Evolutionary conservation across 2,888 invertebrate species (phyloP).

Genomic region (Macropis europaea): DNA sequence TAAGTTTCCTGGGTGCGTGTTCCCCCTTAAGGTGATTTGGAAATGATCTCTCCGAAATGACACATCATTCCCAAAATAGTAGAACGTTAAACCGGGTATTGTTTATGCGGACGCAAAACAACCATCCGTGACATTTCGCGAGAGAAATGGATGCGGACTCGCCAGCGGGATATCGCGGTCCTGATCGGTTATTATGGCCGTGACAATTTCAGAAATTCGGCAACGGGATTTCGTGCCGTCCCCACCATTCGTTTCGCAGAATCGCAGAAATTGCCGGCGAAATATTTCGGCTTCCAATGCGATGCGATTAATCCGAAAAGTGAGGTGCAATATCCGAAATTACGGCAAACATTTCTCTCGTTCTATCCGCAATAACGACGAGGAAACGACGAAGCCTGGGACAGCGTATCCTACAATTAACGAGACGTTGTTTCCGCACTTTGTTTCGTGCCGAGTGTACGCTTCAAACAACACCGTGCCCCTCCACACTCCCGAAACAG

Average conservation of each 20-base stretch:
- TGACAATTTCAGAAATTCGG: conserved; percentile 9
- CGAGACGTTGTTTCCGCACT: conserved; percentile 43
- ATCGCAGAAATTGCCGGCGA: conserved; percentile 34
- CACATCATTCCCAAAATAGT: too few species aligned
- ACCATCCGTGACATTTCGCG: too few species aligned
- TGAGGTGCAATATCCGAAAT: conserved; percentile 56
- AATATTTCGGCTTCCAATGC: conserved; percentile 49
- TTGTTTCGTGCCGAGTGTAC: conserved; percentile 4
- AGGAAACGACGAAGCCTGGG: conserved; percentile 39
- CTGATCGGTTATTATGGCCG: background rate
- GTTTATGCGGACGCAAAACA: too few species aligned
- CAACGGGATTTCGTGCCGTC: background rate
- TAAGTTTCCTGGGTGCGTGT: too few species aligned
- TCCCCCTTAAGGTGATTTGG: too few species aligned
- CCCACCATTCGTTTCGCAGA: background rate
- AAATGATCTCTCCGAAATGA: too few species aligned
- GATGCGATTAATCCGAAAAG: conserved; percentile 54
- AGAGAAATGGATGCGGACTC: background rate
- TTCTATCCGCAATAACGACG: conserved; percentile 42
- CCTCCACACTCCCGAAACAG: background rate
- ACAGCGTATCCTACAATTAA: conserved; percentile 48
- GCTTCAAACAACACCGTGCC: conserved; percentile 7
- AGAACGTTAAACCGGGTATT: too few species aligned
- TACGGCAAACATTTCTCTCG: conserved; percentile 45
- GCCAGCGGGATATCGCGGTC: conserved; percentile 16